These are phyloP conservation scores for Drosophila suzukii DNA, from an alignment of 1,140 invertebrate species.

Conservation along the genomic window DNA sequence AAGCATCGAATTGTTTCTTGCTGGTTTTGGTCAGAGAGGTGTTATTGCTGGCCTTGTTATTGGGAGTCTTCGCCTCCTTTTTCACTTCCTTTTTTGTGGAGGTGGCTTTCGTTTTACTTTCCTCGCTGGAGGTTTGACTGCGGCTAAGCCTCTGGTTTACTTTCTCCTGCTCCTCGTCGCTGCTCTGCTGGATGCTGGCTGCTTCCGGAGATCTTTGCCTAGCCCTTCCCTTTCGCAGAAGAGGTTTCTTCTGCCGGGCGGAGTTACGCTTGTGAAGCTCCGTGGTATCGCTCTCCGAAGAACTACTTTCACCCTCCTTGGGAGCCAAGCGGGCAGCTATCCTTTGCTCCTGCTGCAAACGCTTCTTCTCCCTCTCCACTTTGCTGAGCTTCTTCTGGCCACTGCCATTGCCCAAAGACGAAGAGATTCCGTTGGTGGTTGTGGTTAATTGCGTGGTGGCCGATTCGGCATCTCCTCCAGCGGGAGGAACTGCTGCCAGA, in stretches of 20 bases:
- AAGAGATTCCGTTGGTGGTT: conserved; percentile 55
- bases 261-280: conserved; percentile 73
- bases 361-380: conserved; percentile 75
- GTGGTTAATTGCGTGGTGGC: conserved; percentile 60
- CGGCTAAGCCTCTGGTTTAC: background rate
- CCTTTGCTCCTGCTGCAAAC: conserved; percentile 71
- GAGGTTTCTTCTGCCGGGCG: conserved; percentile 71
- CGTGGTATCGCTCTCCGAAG: conserved; percentile 78
- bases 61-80: conserved; percentile 21
- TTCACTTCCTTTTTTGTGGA: conserved; percentile 10
- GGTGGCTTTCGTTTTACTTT: conserved; percentile 14
- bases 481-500: background rate
- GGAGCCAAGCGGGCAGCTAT: conserved; percentile 72
- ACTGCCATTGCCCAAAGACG: conserved; percentile 30
- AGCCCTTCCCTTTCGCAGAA: conserved; percentile 60
- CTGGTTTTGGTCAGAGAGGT: conserved; percentile 2
- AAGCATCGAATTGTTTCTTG: conserved; percentile 2
- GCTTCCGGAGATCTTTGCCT: conserved; percentile 36
- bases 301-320: conserved; percentile 59
- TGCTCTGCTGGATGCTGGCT: conserved; percentile 13
- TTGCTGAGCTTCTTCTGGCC: conserved; percentile 78
- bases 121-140: conserved; percentile 39
- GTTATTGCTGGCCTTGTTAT: conserved; percentile 17
- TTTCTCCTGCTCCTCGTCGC: conserved; percentile 15
- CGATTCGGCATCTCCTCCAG: conserved; percentile 50